phyloP scores from a whole-genome alignment of 2,888 invertebrate genomes.

The Lutraria lutraria region DNA sequence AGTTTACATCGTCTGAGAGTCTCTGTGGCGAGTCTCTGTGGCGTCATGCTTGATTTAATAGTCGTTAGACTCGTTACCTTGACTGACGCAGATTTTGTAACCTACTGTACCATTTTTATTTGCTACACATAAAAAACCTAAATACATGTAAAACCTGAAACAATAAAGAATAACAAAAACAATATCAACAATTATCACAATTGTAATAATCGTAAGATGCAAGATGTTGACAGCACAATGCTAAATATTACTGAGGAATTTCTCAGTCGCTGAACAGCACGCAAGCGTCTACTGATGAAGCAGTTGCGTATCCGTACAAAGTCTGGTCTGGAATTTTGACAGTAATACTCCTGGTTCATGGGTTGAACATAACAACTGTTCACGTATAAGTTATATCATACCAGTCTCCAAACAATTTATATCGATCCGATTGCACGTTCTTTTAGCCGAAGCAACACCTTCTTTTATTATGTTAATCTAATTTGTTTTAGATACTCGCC shows the following conservation, averaged over 20 bases:
- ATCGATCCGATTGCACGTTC: too few species aligned
- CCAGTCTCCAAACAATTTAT: too few species aligned
- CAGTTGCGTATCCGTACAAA: not conserved
- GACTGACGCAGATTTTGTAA: not conserved
- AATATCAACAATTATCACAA: not conserved
- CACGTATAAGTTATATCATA: too few species aligned
- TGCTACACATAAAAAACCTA: not conserved
- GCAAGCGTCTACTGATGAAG: not conserved
- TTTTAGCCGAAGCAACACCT: too few species aligned
- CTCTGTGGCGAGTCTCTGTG: not conserved
- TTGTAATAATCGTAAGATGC: not conserved
- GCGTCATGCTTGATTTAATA: not conserved
- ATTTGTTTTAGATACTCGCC: too few species aligned
- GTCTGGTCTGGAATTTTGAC: too few species aligned
- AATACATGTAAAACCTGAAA: too few species aligned
- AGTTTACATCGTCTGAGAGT: not conserved
- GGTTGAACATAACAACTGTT: too few species aligned
- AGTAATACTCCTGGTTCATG: too few species aligned
- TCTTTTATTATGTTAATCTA: too few species aligned
- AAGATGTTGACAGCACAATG: not conserved
- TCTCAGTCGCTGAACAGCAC: not conserved
- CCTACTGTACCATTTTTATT: not conserved
- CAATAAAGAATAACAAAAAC: too few species aligned
- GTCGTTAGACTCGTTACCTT: not conserved
- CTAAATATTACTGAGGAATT: not conserved